These are phyloP conservation scores for Drosophila eohydei DNA, from an alignment of 2,888 invertebrate species.

Conservation along the genomic window DNA sequence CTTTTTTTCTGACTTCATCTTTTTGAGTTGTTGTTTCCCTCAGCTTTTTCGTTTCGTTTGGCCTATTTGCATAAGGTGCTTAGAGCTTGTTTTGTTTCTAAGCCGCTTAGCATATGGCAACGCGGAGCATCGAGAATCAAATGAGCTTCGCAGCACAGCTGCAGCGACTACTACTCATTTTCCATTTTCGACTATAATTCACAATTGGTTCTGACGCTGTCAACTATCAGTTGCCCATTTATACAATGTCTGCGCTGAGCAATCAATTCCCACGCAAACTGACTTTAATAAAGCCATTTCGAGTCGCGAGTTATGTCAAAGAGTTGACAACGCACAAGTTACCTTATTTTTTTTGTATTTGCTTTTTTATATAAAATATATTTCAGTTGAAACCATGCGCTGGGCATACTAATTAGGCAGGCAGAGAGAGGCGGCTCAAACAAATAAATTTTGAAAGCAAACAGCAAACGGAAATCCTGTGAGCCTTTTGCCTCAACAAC, in stretches of 20 bases:
- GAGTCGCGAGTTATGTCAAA: constrained; percentile 42
- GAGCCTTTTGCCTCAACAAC: constrained; percentile 54
- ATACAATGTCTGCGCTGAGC: background rate
- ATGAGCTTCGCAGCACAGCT: constrained; percentile 6
- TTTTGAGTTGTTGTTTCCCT: constrained; percentile 17
- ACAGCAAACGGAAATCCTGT: constrained; percentile 76
- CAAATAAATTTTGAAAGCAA: constrained; percentile 60
- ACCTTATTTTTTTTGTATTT: constrained; percentile 26
- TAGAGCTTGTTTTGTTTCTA: constrained; percentile 54
- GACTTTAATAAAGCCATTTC: constrained; percentile 60
- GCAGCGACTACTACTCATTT: background rate
- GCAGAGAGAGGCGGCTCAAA: constrained; percentile 11
- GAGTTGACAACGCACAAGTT: constrained; percentile 37
- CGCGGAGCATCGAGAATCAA: constrained; percentile 12
- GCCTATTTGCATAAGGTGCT: constrained; percentile 76
- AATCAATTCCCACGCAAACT: constrained; percentile 53
- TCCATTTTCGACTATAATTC: constrained; percentile 26
- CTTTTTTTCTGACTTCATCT: constrained; percentile 11
- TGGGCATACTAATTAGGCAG: constrained; percentile 65
- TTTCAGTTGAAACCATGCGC: constrained; percentile 46
- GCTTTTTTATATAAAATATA: constrained; percentile 46
- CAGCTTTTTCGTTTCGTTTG: constrained; percentile 6
- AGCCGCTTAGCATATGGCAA: constrained; percentile 66
- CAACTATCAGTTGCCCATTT: background rate
- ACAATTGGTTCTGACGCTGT: constrained; percentile 26